phyloP scores from a whole-genome alignment of 2,888 invertebrate species.

The Idaea straminata region DNA sequence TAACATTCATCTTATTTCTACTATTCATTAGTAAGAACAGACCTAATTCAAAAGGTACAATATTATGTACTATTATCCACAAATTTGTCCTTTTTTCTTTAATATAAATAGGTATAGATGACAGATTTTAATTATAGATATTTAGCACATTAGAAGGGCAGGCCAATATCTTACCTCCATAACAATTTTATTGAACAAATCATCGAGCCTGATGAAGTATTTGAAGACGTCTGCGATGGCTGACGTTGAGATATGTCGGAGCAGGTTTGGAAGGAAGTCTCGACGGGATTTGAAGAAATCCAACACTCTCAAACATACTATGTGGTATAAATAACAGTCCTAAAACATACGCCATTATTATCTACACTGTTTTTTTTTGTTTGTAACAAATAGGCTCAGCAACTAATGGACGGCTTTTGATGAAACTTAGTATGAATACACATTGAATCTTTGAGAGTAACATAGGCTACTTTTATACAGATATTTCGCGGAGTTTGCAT shows the following conservation, averaged over 20 bases:
- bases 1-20: too few species aligned
- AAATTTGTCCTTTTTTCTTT: background rate
- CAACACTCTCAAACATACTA: conserved; percentile 94
- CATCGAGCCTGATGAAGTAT: conserved; percentile 87
- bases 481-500: too few species aligned
- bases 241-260: conserved; percentile 95
- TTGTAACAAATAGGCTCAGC: background rate
- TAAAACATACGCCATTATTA: conserved; percentile 42
- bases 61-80: too few species aligned
- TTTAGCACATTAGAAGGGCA: background rate
- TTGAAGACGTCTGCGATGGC: conserved; percentile 96
- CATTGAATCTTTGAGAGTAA: too few species aligned
- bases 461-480: too few species aligned
- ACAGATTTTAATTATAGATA: background rate
- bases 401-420: too few species aligned
- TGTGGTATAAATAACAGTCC: conserved; percentile 96
- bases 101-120: background rate
- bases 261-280: conserved; percentile 91
- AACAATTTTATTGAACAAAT: conserved; percentile 64
- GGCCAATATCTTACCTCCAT: conserved; percentile 53
- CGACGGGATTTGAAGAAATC: conserved; percentile 94
- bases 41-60: too few species aligned
- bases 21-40: too few species aligned
- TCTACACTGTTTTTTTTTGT: background rate
- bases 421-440: too few species aligned